Percentiles rank a stretch among this genome's conserved stretches.
These are phyloP conservation scores for Cuculus canorus DNA, from an alignment of 2,797 vertebrate genomes.

Conservation along the genomic window DNA sequence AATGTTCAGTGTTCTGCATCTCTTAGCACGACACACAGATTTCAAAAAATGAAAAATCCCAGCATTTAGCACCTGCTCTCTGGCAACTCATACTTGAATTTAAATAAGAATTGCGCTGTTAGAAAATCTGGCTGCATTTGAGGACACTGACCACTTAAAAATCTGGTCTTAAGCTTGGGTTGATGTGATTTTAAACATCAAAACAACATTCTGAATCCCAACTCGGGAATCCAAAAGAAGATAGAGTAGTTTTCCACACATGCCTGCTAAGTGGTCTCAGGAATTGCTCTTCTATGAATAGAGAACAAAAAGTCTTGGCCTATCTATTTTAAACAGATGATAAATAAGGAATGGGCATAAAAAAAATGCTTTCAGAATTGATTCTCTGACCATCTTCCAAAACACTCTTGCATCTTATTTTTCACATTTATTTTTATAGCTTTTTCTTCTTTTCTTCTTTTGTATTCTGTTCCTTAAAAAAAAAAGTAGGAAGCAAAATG, in stretches of 20 bases:
- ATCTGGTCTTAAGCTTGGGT: not conserved
- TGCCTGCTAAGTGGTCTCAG: constrained; percentile 2
- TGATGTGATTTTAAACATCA: constrained; percentile 42
- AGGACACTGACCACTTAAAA: constrained; percentile 29
- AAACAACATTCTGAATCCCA: constrained; percentile 20
- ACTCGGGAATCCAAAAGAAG: constrained; percentile 4
- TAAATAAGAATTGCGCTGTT: not conserved
- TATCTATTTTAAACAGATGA: constrained; percentile 41
- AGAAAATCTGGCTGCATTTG: constrained; percentile 10
- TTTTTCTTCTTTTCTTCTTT: constrained; percentile 11
- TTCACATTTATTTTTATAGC: constrained; percentile 2
- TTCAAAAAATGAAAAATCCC: constrained; percentile 32
- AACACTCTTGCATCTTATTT: not conserved
- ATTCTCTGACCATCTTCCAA: not conserved
- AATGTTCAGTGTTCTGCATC: constrained; percentile 10
- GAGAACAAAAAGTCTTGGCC: constrained; percentile 25
- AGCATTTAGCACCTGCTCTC: constrained; percentile 54
- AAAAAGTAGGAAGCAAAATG: not conserved
- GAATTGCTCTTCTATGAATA: not conserved
- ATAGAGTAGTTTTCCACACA: constrained; percentile 1
- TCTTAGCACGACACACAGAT: not conserved
- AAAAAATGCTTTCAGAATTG: not conserved
- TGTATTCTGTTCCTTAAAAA: not conserved
- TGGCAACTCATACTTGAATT: not conserved
- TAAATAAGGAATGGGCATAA: constrained; percentile 34